Evolutionary conservation across 2,888 invertebrate genomes (phyloP).

Genomic region (Resseliella maxima): DNA sequence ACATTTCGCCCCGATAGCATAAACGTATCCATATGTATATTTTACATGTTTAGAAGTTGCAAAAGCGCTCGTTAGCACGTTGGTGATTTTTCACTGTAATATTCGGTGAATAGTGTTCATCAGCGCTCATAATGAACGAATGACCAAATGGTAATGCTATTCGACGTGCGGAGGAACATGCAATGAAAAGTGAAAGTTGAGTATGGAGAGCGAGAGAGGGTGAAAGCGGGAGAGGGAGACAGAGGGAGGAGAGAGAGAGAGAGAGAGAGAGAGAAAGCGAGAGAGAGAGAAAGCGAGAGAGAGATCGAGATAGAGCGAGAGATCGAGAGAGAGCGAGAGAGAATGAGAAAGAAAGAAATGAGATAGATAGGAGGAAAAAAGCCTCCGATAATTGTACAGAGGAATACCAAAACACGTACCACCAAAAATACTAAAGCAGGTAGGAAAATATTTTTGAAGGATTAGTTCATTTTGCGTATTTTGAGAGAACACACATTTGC

Average conservation of each 20-base stretch:
- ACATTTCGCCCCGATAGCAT: not conserved
- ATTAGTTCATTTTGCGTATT: conserved; percentile 13
- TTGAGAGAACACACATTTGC: not conserved
- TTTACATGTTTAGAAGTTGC: conserved; percentile 21
- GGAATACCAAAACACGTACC: not conserved
- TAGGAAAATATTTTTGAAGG: conserved; percentile 17
- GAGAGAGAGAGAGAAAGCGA: too few relatives aligned
- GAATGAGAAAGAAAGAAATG: not conserved
- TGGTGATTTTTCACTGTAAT: not conserved
- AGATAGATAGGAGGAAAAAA: not conserved
- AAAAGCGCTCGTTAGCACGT: conserved; percentile 26
- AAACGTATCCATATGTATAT: not conserved
- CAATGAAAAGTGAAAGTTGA: too few relatives aligned
- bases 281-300: too few relatives aligned
- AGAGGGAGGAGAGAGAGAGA: too few relatives aligned
- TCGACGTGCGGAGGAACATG: too few relatives aligned
- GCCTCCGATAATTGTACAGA: not conserved
- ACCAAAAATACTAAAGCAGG: conserved; percentile 21
- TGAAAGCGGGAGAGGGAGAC: too few relatives aligned
- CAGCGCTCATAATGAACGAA: not conserved
- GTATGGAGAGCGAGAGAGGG: too few relatives aligned
- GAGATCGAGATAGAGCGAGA: not conserved
- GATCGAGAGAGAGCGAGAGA: too few relatives aligned
- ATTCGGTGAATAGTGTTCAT: conserved; percentile 18
- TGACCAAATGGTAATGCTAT: not conserved